Evolutionary conservation across 2,113 vertebrate genomes (phyloP).

Genomic region (Rhabdornis inornatus): DNA sequence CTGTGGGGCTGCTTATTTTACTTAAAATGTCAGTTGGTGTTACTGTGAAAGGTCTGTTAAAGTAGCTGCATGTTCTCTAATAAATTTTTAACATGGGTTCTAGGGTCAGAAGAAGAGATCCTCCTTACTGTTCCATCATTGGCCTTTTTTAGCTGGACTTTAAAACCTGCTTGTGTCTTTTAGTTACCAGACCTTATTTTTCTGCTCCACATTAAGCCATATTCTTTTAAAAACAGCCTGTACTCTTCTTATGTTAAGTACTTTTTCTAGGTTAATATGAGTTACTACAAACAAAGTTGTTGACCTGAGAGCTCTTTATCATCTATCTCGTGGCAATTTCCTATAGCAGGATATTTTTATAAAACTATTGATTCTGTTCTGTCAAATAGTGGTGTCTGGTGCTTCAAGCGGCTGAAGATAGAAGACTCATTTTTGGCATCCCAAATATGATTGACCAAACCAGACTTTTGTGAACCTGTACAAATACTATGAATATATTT

Average conservation of each 20-base stretch:
- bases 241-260: neutral
- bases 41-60: neutral
- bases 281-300: neutral
- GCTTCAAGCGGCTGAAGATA: neutral
- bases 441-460: neutral
- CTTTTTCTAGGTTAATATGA: neutral
- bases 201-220: neutral
- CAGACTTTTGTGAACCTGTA: neutral
- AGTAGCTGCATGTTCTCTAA: neutral
- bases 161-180: neutral
- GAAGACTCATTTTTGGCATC: neutral
- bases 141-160: neutral
- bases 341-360: neutral
- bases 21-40: neutral
- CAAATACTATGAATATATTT: neutral
- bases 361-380: neutral
- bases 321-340: neutral
- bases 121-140: neutral
- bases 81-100: accelerated
- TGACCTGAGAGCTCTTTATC: neutral
- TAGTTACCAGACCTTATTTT: neutral
- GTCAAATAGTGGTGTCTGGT: neutral
- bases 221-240: neutral
- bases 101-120: neutral
- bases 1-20: neutral